Percentiles rank a stretch among this genome's conserved stretches.
Evolutionary conservation across 2,888 invertebrate genomes (phyloP).

Genomic region (Patella pellucida): DNA sequence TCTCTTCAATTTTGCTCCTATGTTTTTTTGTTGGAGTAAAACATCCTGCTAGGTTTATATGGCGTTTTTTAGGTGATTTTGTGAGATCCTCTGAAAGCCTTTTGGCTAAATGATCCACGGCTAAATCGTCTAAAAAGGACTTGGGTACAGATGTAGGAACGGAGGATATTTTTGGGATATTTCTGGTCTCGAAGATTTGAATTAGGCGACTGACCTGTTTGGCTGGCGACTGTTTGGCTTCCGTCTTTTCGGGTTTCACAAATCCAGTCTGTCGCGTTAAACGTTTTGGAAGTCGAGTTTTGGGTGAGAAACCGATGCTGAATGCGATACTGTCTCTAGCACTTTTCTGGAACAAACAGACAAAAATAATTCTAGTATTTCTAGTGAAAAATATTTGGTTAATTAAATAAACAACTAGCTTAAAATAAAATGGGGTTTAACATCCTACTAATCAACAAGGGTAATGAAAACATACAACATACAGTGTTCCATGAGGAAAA

Average conservation of each 20-base stretch:
- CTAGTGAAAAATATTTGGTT: too few species aligned
- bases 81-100: background rate
- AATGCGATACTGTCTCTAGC: constrained; percentile 53
- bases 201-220: constrained; percentile 48
- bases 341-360: constrained; percentile 34
- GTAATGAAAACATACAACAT: background rate
- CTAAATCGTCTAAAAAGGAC: background rate
- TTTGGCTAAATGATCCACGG: too few species aligned
- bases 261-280: constrained; percentile 49
- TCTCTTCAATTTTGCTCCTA: background rate
- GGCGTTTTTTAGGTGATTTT: background rate
- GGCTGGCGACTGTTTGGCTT: background rate
- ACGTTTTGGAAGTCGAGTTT: constrained; percentile 22
- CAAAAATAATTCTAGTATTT: background rate
- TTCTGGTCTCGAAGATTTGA: constrained; percentile 36
- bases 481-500: background rate
- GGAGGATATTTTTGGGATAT: background rate
- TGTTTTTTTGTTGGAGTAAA: background rate
- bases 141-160: background rate
- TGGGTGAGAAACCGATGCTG: constrained; percentile 54
- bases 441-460: too few species aligned
- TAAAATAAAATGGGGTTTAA: too few species aligned
- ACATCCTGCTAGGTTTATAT: too few species aligned
- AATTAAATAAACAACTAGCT: too few species aligned
- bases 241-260: constrained; percentile 38